A percentile compares a stretch with the other conserved stretches of the same genome.
Conservation (phyloP, 2,797 vertebrate genomes). For the Molossus molossus region DNA sequence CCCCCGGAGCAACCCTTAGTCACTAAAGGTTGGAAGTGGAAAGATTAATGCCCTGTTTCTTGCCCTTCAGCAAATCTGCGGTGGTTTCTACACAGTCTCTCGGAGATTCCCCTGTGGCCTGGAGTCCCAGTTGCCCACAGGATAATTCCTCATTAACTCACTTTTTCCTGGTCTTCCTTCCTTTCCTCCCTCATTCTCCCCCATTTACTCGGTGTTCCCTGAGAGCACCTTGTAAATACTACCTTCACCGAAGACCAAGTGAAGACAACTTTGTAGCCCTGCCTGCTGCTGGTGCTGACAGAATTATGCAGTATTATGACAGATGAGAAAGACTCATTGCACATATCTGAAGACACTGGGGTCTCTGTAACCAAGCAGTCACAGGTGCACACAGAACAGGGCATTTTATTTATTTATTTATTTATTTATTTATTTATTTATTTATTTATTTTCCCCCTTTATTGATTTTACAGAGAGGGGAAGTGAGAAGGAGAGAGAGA, state of each 20-base stretch:
- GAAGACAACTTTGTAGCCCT: background rate
- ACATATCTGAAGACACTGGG: background rate
- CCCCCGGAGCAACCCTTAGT: background rate
- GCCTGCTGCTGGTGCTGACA: background rate
- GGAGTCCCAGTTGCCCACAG: background rate
- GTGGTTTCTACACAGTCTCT: background rate
- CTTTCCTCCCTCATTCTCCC: background rate
- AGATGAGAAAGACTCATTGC: background rate
- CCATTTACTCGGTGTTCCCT: slow-evolving; percentile 6
- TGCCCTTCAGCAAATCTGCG: background rate
- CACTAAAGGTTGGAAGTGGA: background rate
- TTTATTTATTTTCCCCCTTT: no score
- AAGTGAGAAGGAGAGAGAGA: no score
- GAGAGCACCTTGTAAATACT: background rate
- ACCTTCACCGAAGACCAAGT: background rate
- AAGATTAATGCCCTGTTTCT: background rate
- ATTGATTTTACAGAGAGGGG: no score
- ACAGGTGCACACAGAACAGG: background rate
- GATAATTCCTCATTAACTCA: background rate
- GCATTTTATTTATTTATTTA: no score
- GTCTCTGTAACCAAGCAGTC: background rate
- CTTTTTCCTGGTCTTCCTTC: background rate
- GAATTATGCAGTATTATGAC: slow-evolving; percentile 4
- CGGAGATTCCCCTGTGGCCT: background rate
- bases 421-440: no score